Conservation (phyloP, 2,888 invertebrate genomes). For the Criorhina ranunculi region DNA sequence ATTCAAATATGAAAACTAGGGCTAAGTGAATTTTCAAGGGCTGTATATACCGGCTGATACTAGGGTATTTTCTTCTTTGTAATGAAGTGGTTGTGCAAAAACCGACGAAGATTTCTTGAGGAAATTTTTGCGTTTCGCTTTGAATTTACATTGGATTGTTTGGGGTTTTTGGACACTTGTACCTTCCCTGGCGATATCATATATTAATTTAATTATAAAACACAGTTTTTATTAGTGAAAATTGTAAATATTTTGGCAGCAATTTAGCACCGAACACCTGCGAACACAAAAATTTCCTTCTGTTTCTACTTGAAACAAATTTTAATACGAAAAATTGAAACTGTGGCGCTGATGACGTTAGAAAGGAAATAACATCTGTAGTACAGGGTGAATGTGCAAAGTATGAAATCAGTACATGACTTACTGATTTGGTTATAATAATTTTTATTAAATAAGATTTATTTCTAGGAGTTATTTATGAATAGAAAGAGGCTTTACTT, state of each 20-base stretch:
- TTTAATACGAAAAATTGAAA: too few relatives aligned
- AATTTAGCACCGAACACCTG: too few relatives aligned
- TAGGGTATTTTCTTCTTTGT: constrained; percentile 17
- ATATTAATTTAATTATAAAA: constrained; percentile 11
- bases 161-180: neutral
- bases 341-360: too few relatives aligned
- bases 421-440: too few relatives aligned
- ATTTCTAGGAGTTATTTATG: too few relatives aligned
- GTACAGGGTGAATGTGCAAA: too few relatives aligned
- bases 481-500: too few relatives aligned
- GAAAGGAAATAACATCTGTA: too few relatives aligned
- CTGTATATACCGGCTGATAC: neutral
- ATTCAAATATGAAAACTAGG: neutral
- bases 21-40: neutral
- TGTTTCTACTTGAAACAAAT: too few relatives aligned
- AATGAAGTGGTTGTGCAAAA: constrained; percentile 24
- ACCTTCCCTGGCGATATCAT: constrained; percentile 17
- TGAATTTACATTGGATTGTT: constrained; percentile 27
- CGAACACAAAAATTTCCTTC: neutral
- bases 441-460: too few relatives aligned
- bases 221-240: neutral
- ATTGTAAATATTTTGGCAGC: neutral
- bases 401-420: too few relatives aligned
- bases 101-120: constrained; percentile 1
- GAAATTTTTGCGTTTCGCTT: neutral